These are phyloP conservation scores for Sinella curviseta DNA, from an alignment of 1,140 invertebrate species.

Conservation along the genomic window DNA sequence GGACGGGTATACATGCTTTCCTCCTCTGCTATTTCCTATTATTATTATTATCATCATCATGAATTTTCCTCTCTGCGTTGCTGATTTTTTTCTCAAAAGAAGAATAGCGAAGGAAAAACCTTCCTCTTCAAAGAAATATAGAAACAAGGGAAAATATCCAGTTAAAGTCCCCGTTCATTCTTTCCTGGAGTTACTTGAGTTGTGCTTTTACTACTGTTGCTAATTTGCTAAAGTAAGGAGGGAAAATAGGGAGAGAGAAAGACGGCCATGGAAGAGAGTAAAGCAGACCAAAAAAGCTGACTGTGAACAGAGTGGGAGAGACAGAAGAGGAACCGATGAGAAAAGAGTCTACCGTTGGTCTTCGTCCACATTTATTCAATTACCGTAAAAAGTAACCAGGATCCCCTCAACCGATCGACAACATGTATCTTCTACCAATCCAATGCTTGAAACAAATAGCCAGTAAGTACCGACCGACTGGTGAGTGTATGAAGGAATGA, in stretches of 20 bases:
- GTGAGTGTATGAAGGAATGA: neutral
- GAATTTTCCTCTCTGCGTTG: neutral
- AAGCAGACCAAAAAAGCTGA: neutral
- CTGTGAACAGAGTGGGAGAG: neutral
- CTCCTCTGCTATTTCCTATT: too few species aligned
- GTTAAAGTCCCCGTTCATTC: neutral
- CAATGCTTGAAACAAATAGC: neutral
- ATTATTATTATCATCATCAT: neutral
- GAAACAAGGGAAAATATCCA: neutral
- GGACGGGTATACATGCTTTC: too few species aligned
- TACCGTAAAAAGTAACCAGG: slow-evolving; percentile 20
- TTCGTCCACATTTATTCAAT: slow-evolving; percentile 8
- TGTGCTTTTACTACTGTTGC: neutral
- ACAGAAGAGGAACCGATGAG: neutral
- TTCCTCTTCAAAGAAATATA: neutral
- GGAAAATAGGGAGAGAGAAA: neutral
- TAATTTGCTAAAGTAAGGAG: slow-evolving; percentile 21
- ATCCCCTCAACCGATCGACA: neutral
- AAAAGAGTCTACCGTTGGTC: neutral
- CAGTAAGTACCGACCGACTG: neutral
- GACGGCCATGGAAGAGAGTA: neutral
- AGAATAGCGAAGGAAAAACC: neutral
- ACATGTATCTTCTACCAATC: neutral
- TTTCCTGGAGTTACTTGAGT: neutral
- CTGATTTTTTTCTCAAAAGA: neutral